Conservation (phyloP, 1,140 invertebrate genomes). For the Heterodera carotae region DNA sequence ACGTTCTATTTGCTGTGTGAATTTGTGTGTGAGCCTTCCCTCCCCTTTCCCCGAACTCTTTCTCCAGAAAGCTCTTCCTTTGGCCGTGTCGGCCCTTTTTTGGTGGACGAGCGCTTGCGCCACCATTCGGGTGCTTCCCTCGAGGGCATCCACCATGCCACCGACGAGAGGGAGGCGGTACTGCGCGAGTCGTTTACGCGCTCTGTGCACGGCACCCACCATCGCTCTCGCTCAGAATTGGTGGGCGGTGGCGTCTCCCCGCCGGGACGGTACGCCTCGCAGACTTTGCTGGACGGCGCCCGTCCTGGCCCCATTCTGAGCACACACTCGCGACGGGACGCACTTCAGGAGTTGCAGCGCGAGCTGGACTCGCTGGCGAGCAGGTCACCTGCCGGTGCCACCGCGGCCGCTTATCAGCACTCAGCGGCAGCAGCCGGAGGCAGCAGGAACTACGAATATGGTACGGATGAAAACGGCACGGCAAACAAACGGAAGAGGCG, state of each 20-base stretch:
- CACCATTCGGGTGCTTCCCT: conserved; percentile 57
- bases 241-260: conserved; percentile 44
- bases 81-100: background rate
- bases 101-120: conserved; percentile 48
- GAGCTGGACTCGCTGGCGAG: conserved; percentile 60
- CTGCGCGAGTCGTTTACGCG: conserved; percentile 5
- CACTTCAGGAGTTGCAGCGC: conserved; percentile 58
- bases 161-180: conserved; percentile 42
- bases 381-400: conserved; percentile 54
- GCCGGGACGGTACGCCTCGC: conserved; percentile 61
- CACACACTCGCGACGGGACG: conserved; percentile 57
- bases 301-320: conserved; percentile 56
- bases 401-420: background rate
- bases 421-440: background rate
- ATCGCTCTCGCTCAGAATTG: conserved; percentile 60
- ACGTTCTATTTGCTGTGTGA: background rate
- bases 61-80: conserved; percentile 10
- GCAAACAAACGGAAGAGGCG: background rate
- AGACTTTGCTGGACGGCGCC: conserved; percentile 61
- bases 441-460: conserved; percentile 21
- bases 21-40: too few species aligned
- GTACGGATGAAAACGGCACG: background rate
- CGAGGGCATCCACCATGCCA: conserved; percentile 43
- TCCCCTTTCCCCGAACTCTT: conserved; percentile 13
- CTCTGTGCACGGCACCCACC: conserved; percentile 57